These are phyloP conservation scores for Fabriciana adippe DNA, from an alignment of 2,888 invertebrate genomes.

Conservation along the genomic window DNA sequence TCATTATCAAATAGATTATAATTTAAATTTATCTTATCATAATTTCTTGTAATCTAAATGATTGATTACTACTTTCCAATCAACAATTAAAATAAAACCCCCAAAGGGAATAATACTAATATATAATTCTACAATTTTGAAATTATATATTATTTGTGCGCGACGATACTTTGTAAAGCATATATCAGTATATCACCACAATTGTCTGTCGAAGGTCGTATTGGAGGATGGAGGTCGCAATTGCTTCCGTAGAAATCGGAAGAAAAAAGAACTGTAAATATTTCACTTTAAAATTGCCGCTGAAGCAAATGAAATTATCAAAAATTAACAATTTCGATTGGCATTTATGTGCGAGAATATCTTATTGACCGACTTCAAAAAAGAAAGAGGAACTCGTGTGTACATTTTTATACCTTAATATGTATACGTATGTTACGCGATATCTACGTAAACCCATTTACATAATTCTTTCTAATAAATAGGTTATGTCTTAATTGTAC, in stretches of 20 bases:
- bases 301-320: neutral
- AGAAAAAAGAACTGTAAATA: conserved; percentile 7
- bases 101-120: too few relatives aligned
- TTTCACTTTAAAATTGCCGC: neutral
- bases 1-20: too few relatives aligned
- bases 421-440: too few relatives aligned
- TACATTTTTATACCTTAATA: too few relatives aligned
- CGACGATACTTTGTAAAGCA: conserved; percentile 13
- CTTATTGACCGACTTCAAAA: neutral
- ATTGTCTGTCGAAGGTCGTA: conserved; percentile 16
- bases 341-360: neutral
- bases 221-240: neutral
- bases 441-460: too few relatives aligned
- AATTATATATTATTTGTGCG: neutral
- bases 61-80: too few relatives aligned
- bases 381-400: neutral
- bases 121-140: too few relatives aligned
- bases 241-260: conserved; percentile 26
- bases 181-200: conserved; percentile 13
- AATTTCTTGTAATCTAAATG: too few relatives aligned
- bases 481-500: too few relatives aligned
- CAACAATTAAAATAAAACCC: too few relatives aligned
- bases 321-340: neutral
- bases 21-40: too few relatives aligned
- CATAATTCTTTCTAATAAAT: too few relatives aligned